Evolutionary conservation across 1,140 invertebrate species (phyloP).

Genomic region (Drosophila chauvacae): DNA sequence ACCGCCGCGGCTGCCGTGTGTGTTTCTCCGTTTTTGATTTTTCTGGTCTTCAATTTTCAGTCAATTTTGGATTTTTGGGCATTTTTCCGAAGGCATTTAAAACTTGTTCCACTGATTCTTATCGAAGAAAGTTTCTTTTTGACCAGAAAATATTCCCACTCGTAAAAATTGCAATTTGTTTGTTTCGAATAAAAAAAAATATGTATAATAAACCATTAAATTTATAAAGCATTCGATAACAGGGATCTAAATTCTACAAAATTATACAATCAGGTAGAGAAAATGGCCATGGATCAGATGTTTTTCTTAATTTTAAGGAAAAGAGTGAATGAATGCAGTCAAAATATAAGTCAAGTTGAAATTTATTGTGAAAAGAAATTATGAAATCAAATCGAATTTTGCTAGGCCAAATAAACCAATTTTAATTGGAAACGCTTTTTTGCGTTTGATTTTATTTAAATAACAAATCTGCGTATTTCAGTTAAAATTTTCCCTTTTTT

Average conservation of each 20-base stretch:
- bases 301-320: neutral
- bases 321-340: neutral
- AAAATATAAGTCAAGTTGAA: neutral
- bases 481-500: too few species aligned
- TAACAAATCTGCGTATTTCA: too few species aligned
- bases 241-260: neutral
- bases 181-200: conserved; percentile 9
- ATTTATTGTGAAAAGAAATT: neutral
- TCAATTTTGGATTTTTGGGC: conserved; percentile 15
- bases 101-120: conserved; percentile 33
- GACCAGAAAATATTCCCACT: conserved; percentile 20
- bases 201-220: conserved; percentile 16
- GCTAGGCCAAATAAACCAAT: too few species aligned
- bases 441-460: too few species aligned
- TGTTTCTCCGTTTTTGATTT: neutral
- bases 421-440: too few species aligned
- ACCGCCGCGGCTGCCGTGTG: neutral
- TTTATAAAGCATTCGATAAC: conserved; percentile 15
- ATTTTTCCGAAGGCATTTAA: conserved; percentile 23
- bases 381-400: too few species aligned
- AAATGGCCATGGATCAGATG: neutral
- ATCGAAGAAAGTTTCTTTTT: conserved; percentile 29
- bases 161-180: conserved; percentile 54
- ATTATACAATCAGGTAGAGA: neutral
- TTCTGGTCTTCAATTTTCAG: conserved; percentile 14